Base-by-base conservation (phyloP, 2,113 vertebrate species). In the Saguinus midas region DNA sequence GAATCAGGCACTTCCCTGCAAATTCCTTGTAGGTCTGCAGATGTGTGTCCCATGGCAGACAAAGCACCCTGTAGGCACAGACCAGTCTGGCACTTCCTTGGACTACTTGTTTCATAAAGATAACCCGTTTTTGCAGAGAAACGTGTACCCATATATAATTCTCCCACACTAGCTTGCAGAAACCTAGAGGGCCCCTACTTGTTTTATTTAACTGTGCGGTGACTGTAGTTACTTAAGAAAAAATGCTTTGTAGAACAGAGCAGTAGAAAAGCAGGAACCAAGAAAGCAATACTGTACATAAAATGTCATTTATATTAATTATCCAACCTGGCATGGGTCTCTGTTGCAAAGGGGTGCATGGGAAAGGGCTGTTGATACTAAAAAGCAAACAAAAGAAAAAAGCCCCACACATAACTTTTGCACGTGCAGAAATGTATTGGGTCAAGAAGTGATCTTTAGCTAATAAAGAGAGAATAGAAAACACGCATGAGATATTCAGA, bases 261-360 rank as follows among this genome's bases (percentile, higher is more conserved):
- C 98, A 98, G 98, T 99, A 99, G 98, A 98, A 98, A 97, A 98
- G 99, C 98, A 98, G 99, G 98, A 99, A 98, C 98, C 97, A 98
- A 99, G 99, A 99, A 99, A 99, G 99, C 99, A 99, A 99, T 99
- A 99, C 98, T 99, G 98, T 99, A 99, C 97, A 99, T 99, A 99
- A 98, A 98, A 97, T 96, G 98, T 98, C 98, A 98, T 99, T 98
- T 99, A 96, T 98, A 98, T 98, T 98, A 98, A 97, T 97, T 98
- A 98, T 98, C 98, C 98, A 98, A 98, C 98, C 97, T 98, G 98
- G 99, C 98, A 98, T 98, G 98, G 98, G 98, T 98, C 98, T 99
- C 98, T 99, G 68, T 98, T 98, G 98, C 98, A 98, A 98, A 98
- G 98, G 96, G 98, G 98, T 98, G 99, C 98, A 99, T 98, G 98